Base-by-base conservation (phyloP, 2,888 invertebrate species). In the Xestia rhomboidea region DNA sequence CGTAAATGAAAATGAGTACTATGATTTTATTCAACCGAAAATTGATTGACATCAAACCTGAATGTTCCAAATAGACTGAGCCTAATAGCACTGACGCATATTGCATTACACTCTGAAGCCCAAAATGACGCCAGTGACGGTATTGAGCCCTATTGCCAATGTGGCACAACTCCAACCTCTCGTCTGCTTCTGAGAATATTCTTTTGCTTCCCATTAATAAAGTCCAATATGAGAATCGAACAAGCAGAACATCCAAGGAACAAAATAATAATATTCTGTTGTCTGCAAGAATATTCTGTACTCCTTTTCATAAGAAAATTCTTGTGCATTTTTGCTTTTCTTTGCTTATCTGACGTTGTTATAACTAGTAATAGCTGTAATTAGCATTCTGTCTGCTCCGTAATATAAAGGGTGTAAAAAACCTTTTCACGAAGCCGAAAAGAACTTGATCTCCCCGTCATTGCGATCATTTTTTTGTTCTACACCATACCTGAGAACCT, bases 281-380 rank as follows among this genome's bases (percentile, higher is more conserved):
- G 15, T 8, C 18, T n/a, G 5, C 24, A 21, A 49, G 34, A 51
- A 27, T 60, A 74, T 76, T 68, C n/a, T 38, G n/a, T 13, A 73
- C 30, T 67, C 0, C 6, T n/a, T 76, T 79, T 68, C 24, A 27
- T 10, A 38, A 57, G 46, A 57, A 62, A 54, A 44, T 6, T n/a
- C 8, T 77, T 51, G 44, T 64, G 64, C 49, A 68, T 64, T 83
- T 83, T 77, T 57, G 0, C 34, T n/a, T 63, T 68, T 57, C 46
- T 63, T 41, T 41, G 34, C 57, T 77, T 83, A 60, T 77, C 83
- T 83, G n/a, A 57, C 34, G 27, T 38, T 68, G 21, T 77, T 49
- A 68, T 34, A 44, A 51, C 30, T 57, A 24, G 68, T 30, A 64
- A 49, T n/a, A 51, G n/a, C 34, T 44, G 34, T 51, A 80, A 80